Evolutionary conservation across 2,113 vertebrate species (phyloP), one percentile per base, ranked within the genome.

Genomic region (Peromyscus polionotus): DNA sequence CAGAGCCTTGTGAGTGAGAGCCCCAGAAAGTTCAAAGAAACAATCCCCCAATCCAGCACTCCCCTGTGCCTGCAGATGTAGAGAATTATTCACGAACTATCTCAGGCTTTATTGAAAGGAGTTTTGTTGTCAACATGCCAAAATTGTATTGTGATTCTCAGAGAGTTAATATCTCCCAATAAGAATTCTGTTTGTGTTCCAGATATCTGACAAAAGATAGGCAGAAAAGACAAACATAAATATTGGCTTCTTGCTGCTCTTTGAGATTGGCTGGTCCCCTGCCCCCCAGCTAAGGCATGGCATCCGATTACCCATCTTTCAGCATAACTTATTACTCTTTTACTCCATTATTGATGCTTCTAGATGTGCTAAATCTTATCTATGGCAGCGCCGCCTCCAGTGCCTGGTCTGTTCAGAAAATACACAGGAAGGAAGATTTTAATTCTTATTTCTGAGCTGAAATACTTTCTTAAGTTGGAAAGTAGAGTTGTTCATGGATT

Each of bases 341-440:
- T 12, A 3, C n/a, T 94, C 88, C 54, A 68, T 92, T 87, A 96
- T n/a, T 63, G 73, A 95, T 92, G 91, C 90, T 90, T 75, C 93
- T 59, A 95, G 86, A 90, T 83, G 73, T 42, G 33, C 72, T 61
- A 7, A 9, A n/a, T 54, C 81, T 87, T 75, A 54, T 85, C 68
- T 83, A 0, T 65, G 45, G 42, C 28, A 7, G 2, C 2, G 5
- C 77, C 42, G 57, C 72, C 81, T 68, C 65, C n/a, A n/a, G 0
- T 81, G 70, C 48, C 63, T 76, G 14, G 70, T 65, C 75, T 86
- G 13, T 70, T 93, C 51, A 54, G 90, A 81, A 94, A 76, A 88
- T 4, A 13, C 20, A 8, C 0, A 7, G 57, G 51, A 95, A 59
- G 65, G 24, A 3, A 91, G 57, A 76, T 93, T 42, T 54, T 61